Evolutionary conservation across 2,888 invertebrate species (phyloP).

Genomic region (Ganaspis brasiliensis): DNA sequence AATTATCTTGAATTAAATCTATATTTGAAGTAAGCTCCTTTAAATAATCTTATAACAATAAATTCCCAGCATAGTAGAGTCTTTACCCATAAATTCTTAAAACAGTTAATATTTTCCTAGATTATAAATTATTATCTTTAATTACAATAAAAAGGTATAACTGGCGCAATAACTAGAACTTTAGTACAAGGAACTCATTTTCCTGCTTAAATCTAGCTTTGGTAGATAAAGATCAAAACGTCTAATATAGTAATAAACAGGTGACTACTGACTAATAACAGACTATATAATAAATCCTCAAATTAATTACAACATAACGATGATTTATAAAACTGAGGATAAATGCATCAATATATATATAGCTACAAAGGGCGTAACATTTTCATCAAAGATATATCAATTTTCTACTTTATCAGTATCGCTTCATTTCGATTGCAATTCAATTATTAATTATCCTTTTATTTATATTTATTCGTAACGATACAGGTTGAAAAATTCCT

Average conservation of each 20-base stretch:
- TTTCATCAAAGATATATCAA: too few relatives aligned
- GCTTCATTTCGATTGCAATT: too few relatives aligned
- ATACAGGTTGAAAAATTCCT: too few relatives aligned
- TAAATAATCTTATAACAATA: too few relatives aligned
- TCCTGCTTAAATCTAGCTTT: neutral
- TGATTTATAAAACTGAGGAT: neutral
- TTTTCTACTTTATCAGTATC: too few relatives aligned
- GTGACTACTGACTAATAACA: neutral
- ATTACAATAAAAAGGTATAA: neutral
- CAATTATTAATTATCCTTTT: neutral
- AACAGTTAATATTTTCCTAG: neutral
- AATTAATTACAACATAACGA: slow-evolving; percentile 1
- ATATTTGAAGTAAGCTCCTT: too few relatives aligned
- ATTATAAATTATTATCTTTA: slow-evolving; percentile 11
- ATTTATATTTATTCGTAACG: neutral
- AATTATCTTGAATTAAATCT: too few relatives aligned
- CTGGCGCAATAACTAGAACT: neutral
- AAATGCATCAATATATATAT: neutral
- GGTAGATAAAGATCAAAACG: neutral
- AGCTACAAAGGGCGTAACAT: neutral
- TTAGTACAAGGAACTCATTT: neutral
- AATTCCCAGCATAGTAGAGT: too few relatives aligned
- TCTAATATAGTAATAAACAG: neutral
- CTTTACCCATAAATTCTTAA: too few relatives aligned
- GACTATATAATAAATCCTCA: slow-evolving; percentile 17